Percentiles rank a stretch among this genome's conserved stretches.
These are phyloP conservation scores for Actinopyga echinites DNA, from an alignment of 53 echinoderm and acorn worm genomes.

Conservation along the genomic window DNA sequence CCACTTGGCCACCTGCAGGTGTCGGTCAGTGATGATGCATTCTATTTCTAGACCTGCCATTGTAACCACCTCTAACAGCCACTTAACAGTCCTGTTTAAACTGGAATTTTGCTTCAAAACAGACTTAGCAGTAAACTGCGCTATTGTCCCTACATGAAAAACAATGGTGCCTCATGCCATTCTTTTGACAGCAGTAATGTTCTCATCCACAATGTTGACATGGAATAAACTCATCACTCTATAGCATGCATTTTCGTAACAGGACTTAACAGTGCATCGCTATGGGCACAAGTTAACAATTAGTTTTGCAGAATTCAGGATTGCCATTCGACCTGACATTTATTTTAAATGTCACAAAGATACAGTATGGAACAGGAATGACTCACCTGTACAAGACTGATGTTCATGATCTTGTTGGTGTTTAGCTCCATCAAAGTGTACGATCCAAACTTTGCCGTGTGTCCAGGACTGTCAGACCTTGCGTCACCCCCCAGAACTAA, in stretches of 20 bases:
- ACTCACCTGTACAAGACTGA: constrained; percentile 63
- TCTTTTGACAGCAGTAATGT: neutral
- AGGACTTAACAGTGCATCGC: no score
- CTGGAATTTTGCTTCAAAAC: neutral
- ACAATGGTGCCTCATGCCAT: neutral
- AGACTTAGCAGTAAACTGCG: neutral
- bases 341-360: neutral
- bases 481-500: constrained; percentile 58
- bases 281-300: no score
- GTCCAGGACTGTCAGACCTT: constrained; percentile 55
- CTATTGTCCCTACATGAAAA: neutral
- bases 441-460: constrained; percentile 57
- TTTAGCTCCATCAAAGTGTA: constrained; percentile 56
- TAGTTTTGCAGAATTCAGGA: no score
- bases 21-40: constrained; percentile 53
- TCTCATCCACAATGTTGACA: no score
- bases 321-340: no score
- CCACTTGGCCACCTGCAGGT: constrained; percentile 58
- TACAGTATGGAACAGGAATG: neutral
- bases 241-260: no score
- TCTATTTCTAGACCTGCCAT: constrained; percentile 15
- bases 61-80: constrained; percentile 3
- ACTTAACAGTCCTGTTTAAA: constrained; percentile 26
- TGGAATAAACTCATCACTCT: no score
- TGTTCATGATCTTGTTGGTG: constrained; percentile 49